Conservation (phyloP, 1,140 invertebrate genomes). For the Cyrtorhinus lividipennis region DNA sequence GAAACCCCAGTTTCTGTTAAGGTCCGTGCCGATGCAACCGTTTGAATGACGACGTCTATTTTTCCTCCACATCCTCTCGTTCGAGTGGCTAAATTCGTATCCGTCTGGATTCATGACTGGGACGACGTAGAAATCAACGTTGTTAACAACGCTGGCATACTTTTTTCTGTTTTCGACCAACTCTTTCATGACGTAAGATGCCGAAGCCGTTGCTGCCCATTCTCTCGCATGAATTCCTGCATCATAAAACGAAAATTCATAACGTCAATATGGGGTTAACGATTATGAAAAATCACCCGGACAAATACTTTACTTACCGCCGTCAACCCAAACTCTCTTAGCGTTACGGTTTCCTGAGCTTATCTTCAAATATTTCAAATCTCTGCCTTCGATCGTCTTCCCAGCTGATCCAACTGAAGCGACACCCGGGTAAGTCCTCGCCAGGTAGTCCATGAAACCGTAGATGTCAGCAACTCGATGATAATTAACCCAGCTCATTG, state of each 20-base stretch:
- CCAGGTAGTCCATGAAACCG: constrained; percentile 41
- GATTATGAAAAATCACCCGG: not conserved
- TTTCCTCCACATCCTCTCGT: constrained; percentile 68
- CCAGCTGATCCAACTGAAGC: constrained; percentile 56
- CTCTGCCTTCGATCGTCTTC: constrained; percentile 53
- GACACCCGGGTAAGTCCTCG: constrained; percentile 49
- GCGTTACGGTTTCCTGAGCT: constrained; percentile 33
- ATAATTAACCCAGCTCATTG: constrained; percentile 67
- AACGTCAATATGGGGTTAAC: not conserved
- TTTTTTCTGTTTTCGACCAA: constrained; percentile 56
- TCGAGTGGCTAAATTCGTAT: constrained; percentile 45
- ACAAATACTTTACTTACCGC: constrained; percentile 36
- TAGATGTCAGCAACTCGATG: constrained; percentile 43
- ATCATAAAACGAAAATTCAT: constrained; percentile 24
- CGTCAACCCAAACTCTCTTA: constrained; percentile 42
- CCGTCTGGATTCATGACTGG: constrained; percentile 47
- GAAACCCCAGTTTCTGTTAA: constrained; percentile 56
- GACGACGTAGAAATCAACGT: constrained; percentile 39
- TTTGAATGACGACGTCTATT: constrained; percentile 38
- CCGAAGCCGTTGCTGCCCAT: constrained; percentile 62
- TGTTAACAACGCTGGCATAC: constrained; percentile 49
- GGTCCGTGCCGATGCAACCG: constrained; percentile 39
- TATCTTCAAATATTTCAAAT: constrained; percentile 50
- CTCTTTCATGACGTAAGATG: constrained; percentile 51
- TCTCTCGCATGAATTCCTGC: constrained; percentile 54